Evolutionary conservation across 2,888 invertebrate genomes (phyloP).

Genomic region (Oscheius myriophilus): DNA sequence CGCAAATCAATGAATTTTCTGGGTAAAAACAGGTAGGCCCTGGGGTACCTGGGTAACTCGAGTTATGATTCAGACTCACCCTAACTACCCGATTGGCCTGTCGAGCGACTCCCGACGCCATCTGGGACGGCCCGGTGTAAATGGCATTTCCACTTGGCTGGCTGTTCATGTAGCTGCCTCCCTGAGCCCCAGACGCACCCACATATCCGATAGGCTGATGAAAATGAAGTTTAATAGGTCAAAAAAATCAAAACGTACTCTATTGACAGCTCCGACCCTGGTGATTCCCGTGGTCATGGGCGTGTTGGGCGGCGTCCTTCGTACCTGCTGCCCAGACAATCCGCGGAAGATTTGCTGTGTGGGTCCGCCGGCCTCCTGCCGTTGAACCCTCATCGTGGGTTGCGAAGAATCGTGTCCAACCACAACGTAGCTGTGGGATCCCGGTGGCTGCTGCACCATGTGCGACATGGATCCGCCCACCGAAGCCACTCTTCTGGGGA

Average conservation of each 20-base stretch:
- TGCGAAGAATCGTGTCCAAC: conserved; percentile 7
- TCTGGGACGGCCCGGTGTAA: conserved; percentile 2
- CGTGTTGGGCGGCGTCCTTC: conserved; percentile 14
- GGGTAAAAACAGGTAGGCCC: too few species aligned
- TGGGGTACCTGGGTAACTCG: too few species aligned
- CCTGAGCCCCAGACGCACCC: not conserved
- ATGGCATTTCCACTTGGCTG: conserved; percentile 6
- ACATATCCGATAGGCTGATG: conserved; percentile 13
- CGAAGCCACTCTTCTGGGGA: conserved; percentile 10
- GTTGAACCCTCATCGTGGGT: conserved; percentile 6
- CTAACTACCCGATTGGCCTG: conserved; percentile 5
- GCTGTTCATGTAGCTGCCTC: conserved; percentile 11
- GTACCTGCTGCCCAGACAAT: not conserved
- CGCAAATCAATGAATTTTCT: too few species aligned
- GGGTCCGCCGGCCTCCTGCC: not conserved
- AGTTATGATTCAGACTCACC: too few species aligned
- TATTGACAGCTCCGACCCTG: not conserved
- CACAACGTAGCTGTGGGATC: conserved; percentile 15
- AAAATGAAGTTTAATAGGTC: too few species aligned
- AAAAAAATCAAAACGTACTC: not conserved
- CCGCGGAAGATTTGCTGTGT: conserved; percentile 6
- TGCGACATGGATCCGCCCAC: conserved; percentile 13
- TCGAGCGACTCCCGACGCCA: not conserved
- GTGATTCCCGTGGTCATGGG: not conserved
- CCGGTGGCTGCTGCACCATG: not conserved